phyloP scores from a whole-genome alignment of 2,797 vertebrate genomes.

The Tapirus indicus region DNA sequence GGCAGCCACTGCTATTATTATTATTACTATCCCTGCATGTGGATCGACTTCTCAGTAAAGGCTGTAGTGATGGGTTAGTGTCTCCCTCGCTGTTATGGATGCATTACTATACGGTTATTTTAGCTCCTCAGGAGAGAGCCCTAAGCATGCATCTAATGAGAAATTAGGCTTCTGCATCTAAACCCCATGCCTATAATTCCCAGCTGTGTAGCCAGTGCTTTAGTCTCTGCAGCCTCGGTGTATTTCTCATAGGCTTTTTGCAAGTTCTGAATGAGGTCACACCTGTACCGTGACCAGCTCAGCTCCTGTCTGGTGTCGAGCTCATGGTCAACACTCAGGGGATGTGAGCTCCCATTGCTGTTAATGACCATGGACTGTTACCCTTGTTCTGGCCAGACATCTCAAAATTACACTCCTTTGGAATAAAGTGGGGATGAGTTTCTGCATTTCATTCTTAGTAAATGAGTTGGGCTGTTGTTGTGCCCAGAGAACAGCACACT shows the following conservation, averaged over 20 bases:
- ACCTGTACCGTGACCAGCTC: background rate
- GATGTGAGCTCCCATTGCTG: accelerated
- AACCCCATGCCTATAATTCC: background rate
- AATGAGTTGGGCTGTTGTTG: background rate
- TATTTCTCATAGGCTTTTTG: background rate
- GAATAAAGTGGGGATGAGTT: background rate
- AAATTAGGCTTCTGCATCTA: background rate
- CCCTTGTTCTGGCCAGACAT: background rate
- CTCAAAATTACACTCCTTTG: background rate
- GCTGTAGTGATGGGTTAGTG: background rate
- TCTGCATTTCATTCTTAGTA: background rate
- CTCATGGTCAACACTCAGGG: background rate
- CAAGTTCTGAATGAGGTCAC: background rate
- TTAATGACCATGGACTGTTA: background rate
- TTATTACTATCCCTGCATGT: background rate
- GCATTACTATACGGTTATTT: background rate
- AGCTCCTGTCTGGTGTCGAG: background rate
- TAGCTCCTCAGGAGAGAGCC: background rate
- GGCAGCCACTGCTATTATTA: background rate
- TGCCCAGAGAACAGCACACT: background rate
- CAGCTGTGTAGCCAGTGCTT: no score
- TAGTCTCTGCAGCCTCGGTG: background rate
- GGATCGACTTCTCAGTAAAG: background rate
- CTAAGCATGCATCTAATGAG: background rate
- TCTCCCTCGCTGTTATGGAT: accelerated